phyloP scores from a whole-genome alignment of 2,888 invertebrate genomes.

The Bugulina stolonifera region DNA sequence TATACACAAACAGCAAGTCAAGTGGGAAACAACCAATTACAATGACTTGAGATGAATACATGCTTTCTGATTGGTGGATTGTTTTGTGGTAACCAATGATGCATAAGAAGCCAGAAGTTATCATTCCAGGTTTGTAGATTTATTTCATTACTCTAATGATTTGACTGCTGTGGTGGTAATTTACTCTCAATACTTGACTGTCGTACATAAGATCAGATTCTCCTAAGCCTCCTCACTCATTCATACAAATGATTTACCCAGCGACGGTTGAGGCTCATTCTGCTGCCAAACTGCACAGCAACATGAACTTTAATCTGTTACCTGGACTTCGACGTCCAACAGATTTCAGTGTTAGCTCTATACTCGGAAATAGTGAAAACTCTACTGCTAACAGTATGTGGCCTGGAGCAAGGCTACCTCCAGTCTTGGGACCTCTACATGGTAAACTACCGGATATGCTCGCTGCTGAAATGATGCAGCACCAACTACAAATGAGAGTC shows the following conservation, averaged over 20 bases:
- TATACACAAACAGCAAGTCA: not conserved
- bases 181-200: not conserved
- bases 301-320: conserved; percentile 23
- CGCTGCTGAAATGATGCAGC: conserved; percentile 26
- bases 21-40: conserved; percentile 3
- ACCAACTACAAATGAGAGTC: not conserved
- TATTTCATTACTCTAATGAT: not conserved
- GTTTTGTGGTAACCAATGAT: conserved; percentile 9
- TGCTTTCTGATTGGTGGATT: not conserved
- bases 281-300: conserved; percentile 22
- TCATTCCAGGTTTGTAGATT: not conserved
- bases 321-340: conserved; percentile 13
- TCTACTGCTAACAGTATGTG: not conserved
- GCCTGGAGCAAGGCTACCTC: not conserved
- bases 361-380: conserved; percentile 11
- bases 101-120: conserved; percentile 15
- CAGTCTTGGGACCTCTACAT: not conserved
- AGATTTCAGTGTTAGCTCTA: conserved; percentile 25
- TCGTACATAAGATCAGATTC: conserved; percentile 10
- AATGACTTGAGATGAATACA: not conserved
- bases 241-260: conserved; percentile 25
- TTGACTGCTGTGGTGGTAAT: conserved; percentile 3
- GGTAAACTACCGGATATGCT: conserved; percentile 20
- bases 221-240: not conserved
- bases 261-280: conserved; percentile 19